A percentile compares a stretch with the other conserved stretches of the same genome.
These are phyloP conservation scores for Apomyelois bistriatella DNA, from an alignment of 2,888 invertebrate species.

Conservation along the genomic window DNA sequence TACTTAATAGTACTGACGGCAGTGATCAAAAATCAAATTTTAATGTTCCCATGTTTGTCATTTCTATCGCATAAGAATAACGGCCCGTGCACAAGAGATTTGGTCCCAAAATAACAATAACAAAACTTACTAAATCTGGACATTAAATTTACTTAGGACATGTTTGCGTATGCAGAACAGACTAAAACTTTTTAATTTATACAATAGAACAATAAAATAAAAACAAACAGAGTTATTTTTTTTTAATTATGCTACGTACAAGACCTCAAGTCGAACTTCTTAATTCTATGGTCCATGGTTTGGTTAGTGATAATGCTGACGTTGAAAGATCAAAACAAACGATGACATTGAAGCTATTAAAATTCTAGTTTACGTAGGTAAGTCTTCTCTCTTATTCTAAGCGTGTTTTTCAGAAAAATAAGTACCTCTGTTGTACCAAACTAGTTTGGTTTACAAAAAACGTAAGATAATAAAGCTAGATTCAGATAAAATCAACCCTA, in stretches of 20 bases:
- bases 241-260: neutral
- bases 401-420: too few species aligned
- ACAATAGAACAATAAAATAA: neutral
- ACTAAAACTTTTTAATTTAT: slow-evolving; percentile 5
- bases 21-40: neutral
- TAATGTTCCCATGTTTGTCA: neutral
- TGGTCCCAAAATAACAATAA: slow-evolving; percentile 41
- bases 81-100: slow-evolving; percentile 8
- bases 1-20: neutral
- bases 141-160: slow-evolving; percentile 45
- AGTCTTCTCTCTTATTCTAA: too few species aligned
- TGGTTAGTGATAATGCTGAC: too few species aligned
- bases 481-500: too few species aligned
- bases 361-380: too few species aligned
- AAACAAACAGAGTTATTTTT: neutral
- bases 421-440: too few species aligned
- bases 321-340: too few species aligned
- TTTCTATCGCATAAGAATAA: neutral
- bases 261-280: neutral
- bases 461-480: too few species aligned
- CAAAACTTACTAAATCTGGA: slow-evolving; percentile 31
- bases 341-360: too few species aligned
- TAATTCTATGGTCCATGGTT: too few species aligned
- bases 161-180: slow-evolving; percentile 30
- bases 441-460: too few species aligned